Conservation (phyloP, 1,140 invertebrate species). For the Diabrotica undecimpunctata region DNA sequence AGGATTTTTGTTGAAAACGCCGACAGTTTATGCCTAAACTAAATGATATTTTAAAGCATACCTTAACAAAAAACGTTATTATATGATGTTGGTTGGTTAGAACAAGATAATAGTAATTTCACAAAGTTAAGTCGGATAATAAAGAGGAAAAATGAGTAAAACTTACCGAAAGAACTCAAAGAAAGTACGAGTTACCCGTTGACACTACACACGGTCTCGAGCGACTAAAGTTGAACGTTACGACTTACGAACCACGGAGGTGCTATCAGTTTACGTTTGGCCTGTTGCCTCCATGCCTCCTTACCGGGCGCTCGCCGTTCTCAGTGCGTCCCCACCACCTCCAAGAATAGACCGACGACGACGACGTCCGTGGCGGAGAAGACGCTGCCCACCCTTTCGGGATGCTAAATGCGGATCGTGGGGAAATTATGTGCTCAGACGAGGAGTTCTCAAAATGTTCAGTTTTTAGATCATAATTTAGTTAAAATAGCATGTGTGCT, state of each 20-base stretch:
- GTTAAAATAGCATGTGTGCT: too few species aligned
- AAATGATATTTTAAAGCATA: too few species aligned
- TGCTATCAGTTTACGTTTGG: slow-evolving; percentile 45
- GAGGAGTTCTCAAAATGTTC: slow-evolving; percentile 34
- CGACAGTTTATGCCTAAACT: too few species aligned
- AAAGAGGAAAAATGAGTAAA: too few species aligned
- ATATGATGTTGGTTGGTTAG: too few species aligned
- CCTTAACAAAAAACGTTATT: too few species aligned
- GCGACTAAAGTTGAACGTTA: slow-evolving; percentile 40
- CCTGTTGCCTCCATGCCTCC: slow-evolving; percentile 26
- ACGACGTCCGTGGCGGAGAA: slow-evolving; percentile 7
- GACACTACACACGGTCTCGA: slow-evolving; percentile 41
- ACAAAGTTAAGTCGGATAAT: too few species aligned
- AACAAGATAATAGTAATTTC: too few species aligned
- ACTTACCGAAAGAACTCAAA: slow-evolving; percentile 33
- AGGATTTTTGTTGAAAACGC: too few species aligned
- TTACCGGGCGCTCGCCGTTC: slow-evolving; percentile 40
- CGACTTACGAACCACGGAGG: slow-evolving; percentile 27
- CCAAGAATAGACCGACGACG: slow-evolving; percentile 31
- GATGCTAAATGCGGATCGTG: slow-evolving; percentile 8
- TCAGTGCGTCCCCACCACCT: slow-evolving; percentile 23
- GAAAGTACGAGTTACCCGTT: slow-evolving; percentile 29
- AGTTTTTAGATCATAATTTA: neutral
- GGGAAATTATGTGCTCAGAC: neutral
- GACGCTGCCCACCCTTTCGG: slow-evolving; percentile 6